A percentile compares a stretch with the other conserved stretches of the same genome.
Conservation (phyloP, 2,888 invertebrate species). For the Ernsta delagoae region DNA sequence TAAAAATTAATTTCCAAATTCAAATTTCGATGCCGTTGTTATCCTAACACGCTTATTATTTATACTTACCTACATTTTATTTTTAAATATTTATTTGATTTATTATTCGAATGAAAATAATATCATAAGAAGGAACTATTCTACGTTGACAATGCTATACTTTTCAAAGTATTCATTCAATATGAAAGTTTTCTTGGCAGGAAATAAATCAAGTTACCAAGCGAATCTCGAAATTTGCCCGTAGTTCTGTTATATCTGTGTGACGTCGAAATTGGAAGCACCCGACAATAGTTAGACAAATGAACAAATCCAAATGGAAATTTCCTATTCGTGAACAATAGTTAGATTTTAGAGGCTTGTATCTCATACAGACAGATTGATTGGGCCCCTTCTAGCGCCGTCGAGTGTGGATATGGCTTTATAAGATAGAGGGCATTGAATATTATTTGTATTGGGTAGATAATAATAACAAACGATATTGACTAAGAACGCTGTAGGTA, state of each 20-base stretch:
- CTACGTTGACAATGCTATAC: conserved; percentile 7
- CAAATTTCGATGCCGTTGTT: conserved; percentile 13
- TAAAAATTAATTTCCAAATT: conserved; percentile 30
- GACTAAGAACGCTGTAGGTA: neutral
- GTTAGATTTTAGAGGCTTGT: conserved; percentile 82
- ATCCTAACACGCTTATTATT: neutral
- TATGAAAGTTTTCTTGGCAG: conserved; percentile 37
- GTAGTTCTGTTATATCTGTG: conserved; percentile 50
- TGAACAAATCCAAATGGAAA: conserved; percentile 85
- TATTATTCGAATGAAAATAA: too few relatives aligned
- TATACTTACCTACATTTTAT: too few relatives aligned
- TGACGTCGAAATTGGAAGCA: conserved; percentile 65
- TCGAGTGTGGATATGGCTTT: conserved; percentile 60
- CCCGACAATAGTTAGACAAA: conserved; percentile 82
- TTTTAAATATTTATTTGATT: too few relatives aligned
- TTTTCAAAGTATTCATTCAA: conserved; percentile 29
- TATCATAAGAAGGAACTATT: conserved; percentile 23
- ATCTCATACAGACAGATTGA: conserved; percentile 84
- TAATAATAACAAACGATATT: neutral
- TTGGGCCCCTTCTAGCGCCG: conserved; percentile 71
- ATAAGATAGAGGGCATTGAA: conserved; percentile 6
- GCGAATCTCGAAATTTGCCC: conserved; percentile 40
- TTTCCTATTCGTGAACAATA: conserved; percentile 83
- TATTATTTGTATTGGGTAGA: neutral
- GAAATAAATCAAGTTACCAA: conserved; percentile 31